Evolutionary conservation across 2,797 vertebrate genomes (phyloP).

Genomic region (Spinibarbus caldwelli): DNA sequence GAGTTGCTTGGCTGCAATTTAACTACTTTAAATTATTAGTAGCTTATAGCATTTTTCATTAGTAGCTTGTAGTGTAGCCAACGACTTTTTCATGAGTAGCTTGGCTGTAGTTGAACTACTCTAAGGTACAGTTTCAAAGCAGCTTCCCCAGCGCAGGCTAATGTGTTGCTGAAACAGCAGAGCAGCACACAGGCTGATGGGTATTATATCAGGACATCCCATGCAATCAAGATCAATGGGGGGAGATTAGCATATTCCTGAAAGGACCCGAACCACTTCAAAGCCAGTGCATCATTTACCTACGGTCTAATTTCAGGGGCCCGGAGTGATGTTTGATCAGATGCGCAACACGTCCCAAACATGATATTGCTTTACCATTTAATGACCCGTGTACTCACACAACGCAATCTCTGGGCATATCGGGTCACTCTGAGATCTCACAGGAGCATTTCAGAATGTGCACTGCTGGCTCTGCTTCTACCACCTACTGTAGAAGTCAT

Average conservation of each 20-base stretch:
- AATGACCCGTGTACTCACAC: slow-evolving; percentile 52
- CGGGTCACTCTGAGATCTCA: slow-evolving; percentile 72
- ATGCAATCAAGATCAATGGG: slow-evolving; percentile 39
- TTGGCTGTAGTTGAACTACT: slow-evolving; percentile 12
- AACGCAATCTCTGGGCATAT: slow-evolving; percentile 59
- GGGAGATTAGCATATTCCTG: slow-evolving; percentile 48
- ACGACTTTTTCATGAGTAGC: neutral
- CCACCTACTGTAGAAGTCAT: slow-evolving; percentile 74
- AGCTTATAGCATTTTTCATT: slow-evolving; percentile 3
- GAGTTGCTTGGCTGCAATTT: neutral
- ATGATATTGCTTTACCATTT: slow-evolving; percentile 63
- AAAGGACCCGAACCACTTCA: slow-evolving; percentile 44
- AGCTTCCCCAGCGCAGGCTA: slow-evolving; percentile 8
- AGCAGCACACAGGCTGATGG: slow-evolving; percentile 15
- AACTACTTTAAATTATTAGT: neutral
- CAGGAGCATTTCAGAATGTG: slow-evolving; percentile 71
- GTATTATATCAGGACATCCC: slow-evolving; percentile 19
- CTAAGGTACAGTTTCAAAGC: slow-evolving; percentile 30
- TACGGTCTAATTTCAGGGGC: slow-evolving; percentile 49
- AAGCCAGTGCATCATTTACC: slow-evolving; percentile 42
- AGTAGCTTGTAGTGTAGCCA: slow-evolving; percentile 4
- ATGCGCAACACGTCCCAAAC: slow-evolving; percentile 42
- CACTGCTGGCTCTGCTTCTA: slow-evolving; percentile 69
- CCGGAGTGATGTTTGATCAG: slow-evolving; percentile 49
- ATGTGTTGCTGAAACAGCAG: slow-evolving; percentile 25